Evolutionary conservation across 2,113 vertebrate genomes (phyloP).

Genomic region (Astur gentilis): DNA sequence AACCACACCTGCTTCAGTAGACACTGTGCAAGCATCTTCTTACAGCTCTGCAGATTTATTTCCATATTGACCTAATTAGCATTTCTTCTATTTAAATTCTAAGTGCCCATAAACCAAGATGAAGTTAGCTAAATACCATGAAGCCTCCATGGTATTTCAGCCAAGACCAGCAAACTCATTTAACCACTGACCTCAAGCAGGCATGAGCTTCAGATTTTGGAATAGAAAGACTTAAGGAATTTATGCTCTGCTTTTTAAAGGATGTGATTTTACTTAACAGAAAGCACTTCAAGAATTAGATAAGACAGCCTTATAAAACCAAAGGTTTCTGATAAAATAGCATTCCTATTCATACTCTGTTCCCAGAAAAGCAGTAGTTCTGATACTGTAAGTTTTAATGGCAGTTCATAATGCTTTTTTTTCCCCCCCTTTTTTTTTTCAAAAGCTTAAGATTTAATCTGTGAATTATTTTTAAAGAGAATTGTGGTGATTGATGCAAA

Average conservation of each 20-base stretch:
- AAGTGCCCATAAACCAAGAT: neutral
- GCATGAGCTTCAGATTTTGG: neutral
- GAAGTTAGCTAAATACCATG: neutral
- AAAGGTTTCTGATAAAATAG: neutral
- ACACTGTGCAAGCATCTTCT: neutral
- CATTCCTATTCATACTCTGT: neutral
- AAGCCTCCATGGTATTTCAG: neutral
- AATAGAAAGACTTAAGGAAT: neutral
- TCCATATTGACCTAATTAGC: slow-evolving; percentile 1
- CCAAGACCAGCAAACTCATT: neutral
- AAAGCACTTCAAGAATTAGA: slow-evolving; percentile 6
- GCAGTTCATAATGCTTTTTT: neutral
- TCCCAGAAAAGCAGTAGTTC: neutral
- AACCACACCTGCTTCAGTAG: slow-evolving; percentile 26
- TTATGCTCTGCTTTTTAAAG: neutral
- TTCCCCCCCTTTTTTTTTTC: fast-evolving
- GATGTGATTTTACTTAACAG: neutral
- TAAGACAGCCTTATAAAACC: neutral
- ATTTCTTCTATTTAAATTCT: slow-evolving; percentile 11
- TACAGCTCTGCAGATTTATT: slow-evolving; percentile 17
- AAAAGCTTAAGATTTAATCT: slow-evolving; percentile 62
- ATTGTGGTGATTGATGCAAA: slow-evolving; percentile 44
- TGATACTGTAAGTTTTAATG: slow-evolving; percentile 40
- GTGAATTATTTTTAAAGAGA: slow-evolving; percentile 49
- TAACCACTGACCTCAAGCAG: neutral